Conservation (phyloP, 2,888 invertebrate genomes). For the Rhagophthalmus giganteus region DNA sequence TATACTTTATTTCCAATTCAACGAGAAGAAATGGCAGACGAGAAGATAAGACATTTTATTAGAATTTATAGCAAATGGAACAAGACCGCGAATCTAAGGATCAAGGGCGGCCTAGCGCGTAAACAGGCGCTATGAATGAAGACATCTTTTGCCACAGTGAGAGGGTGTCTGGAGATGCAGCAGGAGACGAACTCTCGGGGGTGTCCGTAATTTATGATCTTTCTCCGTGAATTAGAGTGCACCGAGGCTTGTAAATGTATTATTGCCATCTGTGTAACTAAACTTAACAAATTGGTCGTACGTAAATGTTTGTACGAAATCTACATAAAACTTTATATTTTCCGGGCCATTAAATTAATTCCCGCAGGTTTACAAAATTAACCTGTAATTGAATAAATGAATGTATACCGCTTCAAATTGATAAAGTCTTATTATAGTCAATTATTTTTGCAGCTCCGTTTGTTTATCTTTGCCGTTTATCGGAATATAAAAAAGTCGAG, state of each 20-base stretch:
- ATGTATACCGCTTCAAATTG: too few relatives aligned
- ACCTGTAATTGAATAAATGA: too few relatives aligned
- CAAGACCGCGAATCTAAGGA: conserved; percentile 42
- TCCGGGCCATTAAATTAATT: conserved; percentile 11
- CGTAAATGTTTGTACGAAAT: conserved; percentile 32
- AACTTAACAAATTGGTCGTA: conserved; percentile 48
- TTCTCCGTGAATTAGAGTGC: conserved; percentile 51
- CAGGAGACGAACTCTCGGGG: conserved; percentile 29
- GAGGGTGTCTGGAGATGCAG: conserved; percentile 28
- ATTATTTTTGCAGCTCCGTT: not conserved
- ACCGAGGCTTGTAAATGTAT: conserved; percentile 52
- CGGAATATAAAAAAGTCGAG: not conserved
- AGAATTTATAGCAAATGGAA: conserved; percentile 49
- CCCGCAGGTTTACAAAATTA: not conserved
- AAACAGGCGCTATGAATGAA: conserved; percentile 48
- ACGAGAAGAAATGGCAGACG: conserved; percentile 36
- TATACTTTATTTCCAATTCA: conserved; percentile 40
- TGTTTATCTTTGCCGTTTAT: too few relatives aligned
- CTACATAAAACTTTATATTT: conserved; percentile 18
- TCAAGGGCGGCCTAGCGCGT: conserved; percentile 42
- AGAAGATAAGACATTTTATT: conserved; percentile 45
- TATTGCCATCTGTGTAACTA: conserved; percentile 47
- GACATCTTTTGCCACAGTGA: conserved; percentile 40
- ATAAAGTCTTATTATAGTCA: not conserved
- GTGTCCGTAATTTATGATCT: conserved; percentile 48